Conservation (phyloP, 2,113 vertebrate genomes). For the Ctenomys sociabilis region DNA sequence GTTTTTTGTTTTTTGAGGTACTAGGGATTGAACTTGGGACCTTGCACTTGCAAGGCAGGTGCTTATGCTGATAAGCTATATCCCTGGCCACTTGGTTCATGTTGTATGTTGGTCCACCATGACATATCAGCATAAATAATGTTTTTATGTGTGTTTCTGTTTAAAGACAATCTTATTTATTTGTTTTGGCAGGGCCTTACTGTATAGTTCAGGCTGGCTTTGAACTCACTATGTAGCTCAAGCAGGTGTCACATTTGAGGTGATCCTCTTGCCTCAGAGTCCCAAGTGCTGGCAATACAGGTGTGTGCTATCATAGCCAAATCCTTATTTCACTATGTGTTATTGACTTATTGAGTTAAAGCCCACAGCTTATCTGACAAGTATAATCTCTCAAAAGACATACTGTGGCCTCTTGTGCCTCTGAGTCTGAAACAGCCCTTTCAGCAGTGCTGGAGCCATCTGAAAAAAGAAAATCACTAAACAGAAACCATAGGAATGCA, state of each 20-base stretch:
- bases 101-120: not conserved
- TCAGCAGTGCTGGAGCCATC: not conserved
- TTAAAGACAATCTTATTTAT: not conserved
- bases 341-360: slow-evolving; percentile 14
- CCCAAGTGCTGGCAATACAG: not conserved
- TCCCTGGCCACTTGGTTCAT: not conserved
- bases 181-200: not conserved
- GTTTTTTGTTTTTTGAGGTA: too few species aligned
- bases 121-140: not conserved
- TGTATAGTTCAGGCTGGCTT: not conserved
- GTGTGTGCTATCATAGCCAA: not conserved
- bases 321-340: not conserved
- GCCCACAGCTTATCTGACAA: not conserved
- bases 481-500: not conserved
- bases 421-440: not conserved
- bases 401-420: not conserved
- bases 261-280: not conserved
- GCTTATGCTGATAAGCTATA: too few species aligned
- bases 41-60: too few species aligned
- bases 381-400: not conserved
- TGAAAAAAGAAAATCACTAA: slow-evolving; percentile 13
- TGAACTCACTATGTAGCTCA: not conserved
- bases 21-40: too few species aligned
- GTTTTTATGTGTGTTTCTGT: slow-evolving; percentile 16
- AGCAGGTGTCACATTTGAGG: not conserved